Evolutionary conservation across 2,113 vertebrate genomes (phyloP).

Genomic region (Lophochroa leadbeateri): DNA sequence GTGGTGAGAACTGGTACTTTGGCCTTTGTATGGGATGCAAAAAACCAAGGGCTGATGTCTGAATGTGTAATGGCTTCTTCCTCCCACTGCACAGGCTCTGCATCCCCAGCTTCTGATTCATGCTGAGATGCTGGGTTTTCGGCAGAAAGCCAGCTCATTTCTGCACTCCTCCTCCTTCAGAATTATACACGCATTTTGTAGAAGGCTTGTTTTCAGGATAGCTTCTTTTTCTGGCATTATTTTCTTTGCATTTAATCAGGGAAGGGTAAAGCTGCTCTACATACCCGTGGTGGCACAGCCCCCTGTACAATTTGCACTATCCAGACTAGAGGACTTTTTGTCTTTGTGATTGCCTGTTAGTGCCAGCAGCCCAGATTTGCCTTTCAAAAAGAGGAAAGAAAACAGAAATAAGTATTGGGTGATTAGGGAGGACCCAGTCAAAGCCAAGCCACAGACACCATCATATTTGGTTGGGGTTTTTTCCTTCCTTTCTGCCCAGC

Average conservation of each 20-base stretch:
- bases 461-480: neutral
- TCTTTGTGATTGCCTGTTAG: neutral
- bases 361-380: neutral
- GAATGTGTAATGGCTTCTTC: constrained; percentile 4
- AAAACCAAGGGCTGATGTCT: neutral
- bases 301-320: neutral
- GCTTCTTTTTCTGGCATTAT: neutral
- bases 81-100: neutral
- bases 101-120: constrained; percentile 33
- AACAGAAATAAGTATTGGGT: neutral
- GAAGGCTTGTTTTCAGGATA: neutral
- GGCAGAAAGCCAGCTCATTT: neutral
- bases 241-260: neutral
- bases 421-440: too few species aligned
- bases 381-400: neutral
- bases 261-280: neutral
- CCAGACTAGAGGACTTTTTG: neutral
- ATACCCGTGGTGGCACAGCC: neutral
- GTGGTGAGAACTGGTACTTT: neutral
- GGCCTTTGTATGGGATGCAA: neutral
- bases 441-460: neutral
- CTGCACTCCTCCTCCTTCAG: neutral
- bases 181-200: neutral
- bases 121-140: neutral
- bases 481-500: neutral